Conservation (phyloP, 2,797 vertebrate species). For the Sebastes goodei region DNA sequence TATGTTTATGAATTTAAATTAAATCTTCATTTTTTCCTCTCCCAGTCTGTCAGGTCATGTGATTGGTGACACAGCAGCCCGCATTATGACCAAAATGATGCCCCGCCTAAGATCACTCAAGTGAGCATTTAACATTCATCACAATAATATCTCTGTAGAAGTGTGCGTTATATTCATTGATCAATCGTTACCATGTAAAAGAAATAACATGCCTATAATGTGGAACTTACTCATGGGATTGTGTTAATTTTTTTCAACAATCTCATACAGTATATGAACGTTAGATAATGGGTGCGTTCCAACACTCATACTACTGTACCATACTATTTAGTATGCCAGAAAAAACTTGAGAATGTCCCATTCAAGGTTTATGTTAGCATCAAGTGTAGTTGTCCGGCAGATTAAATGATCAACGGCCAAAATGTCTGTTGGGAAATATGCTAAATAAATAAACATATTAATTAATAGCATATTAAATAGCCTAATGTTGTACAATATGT, state of each 20-base stretch:
- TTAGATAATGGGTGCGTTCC: neutral
- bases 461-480: too few species aligned
- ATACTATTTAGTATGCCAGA: neutral
- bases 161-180: neutral
- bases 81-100: conserved; percentile 53
- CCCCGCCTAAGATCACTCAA: conserved; percentile 72
- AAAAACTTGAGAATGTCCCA: too few species aligned
- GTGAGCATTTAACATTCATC: conserved; percentile 67
- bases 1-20: neutral
- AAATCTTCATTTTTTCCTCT: conserved; percentile 5
- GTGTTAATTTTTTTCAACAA: neutral
- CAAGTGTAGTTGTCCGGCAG: too few species aligned
- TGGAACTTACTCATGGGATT: neutral
- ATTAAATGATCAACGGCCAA: too few species aligned
- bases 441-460: too few species aligned
- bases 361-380: too few species aligned
- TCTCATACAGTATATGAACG: neutral
- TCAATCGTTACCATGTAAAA: neutral
- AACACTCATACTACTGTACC: neutral
- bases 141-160: neutral
- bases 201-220: too few species aligned
- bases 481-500: too few species aligned
- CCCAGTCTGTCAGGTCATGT: conserved; percentile 82
- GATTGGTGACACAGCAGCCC: conserved; percentile 63
- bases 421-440: too few species aligned